Conservation (phyloP, 2,797 vertebrate genomes). For the Sternarchorhynchus goeldii region DNA sequence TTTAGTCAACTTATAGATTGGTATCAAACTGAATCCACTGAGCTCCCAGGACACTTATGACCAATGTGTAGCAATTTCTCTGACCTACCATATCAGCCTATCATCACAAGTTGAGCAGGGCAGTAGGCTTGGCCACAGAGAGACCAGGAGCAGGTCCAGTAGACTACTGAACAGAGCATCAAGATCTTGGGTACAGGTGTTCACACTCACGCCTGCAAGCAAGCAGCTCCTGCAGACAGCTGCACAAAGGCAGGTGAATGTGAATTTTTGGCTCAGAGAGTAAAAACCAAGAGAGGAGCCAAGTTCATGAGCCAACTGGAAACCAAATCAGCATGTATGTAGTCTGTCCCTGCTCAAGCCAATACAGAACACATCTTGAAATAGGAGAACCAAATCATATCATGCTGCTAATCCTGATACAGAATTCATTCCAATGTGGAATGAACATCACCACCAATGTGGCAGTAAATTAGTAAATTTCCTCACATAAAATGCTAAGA, state of each 20-base stretch:
- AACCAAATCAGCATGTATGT: background rate
- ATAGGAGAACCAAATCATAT: too few relatives aligned
- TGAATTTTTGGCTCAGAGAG: conserved; percentile 11
- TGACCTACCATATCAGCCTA: conserved; percentile 12
- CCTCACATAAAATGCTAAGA: too few relatives aligned
- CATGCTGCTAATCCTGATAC: too few relatives aligned
- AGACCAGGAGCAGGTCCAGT: background rate
- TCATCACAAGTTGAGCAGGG: conserved; percentile 4
- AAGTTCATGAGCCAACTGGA: background rate
- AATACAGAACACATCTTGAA: background rate
- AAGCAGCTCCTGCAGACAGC: background rate
- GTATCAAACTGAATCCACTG: conserved; percentile 12
- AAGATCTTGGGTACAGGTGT: conserved; percentile 5
- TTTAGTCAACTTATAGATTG: background rate
- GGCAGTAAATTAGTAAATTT: too few relatives aligned
- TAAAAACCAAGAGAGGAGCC: conserved; percentile 11
- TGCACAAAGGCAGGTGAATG: conserved; percentile 10
- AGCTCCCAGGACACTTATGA: conserved; percentile 17
- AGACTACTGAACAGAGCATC: conserved; percentile 4
- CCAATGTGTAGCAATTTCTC: conserved; percentile 31
- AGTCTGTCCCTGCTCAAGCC: background rate
- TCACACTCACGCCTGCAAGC: conserved; percentile 7
- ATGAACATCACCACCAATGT: too few relatives aligned
- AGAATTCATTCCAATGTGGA: too few relatives aligned
- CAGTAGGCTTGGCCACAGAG: too few relatives aligned